Conservation (phyloP, 2,888 invertebrate genomes). For the Eupithecia inturbata region DNA sequence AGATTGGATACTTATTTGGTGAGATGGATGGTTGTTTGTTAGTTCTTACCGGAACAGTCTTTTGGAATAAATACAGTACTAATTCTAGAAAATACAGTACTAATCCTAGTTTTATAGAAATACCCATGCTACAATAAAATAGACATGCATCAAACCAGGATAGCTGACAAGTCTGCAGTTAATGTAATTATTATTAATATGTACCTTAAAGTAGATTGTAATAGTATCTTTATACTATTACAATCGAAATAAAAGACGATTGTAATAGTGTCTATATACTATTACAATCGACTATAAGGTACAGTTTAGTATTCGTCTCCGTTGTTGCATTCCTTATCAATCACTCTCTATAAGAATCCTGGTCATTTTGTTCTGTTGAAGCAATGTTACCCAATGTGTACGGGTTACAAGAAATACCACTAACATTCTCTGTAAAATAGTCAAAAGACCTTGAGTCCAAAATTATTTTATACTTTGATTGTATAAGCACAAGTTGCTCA, state of each 20-base stretch:
- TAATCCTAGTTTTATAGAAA: neutral
- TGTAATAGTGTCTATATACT: too few species aligned
- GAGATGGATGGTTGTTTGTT: neutral
- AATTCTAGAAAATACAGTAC: neutral
- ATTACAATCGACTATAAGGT: neutral
- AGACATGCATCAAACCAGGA: neutral
- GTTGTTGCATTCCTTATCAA: neutral
- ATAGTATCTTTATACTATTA: too few species aligned
- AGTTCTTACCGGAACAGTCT: neutral
- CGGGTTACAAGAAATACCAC: slow-evolving; percentile 17
- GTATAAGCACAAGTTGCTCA: slow-evolving; percentile 15
- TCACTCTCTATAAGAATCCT: neutral
- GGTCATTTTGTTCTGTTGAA: neutral
- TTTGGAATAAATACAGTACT: neutral
- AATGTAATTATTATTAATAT: neutral
- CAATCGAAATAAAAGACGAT: too few species aligned
- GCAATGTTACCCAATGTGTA: neutral
- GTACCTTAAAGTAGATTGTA: too few species aligned
- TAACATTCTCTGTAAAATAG: slow-evolving; percentile 24
- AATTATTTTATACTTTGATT: neutral
- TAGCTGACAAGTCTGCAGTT: neutral
- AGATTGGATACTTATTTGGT: neutral
- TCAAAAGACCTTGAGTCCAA: slow-evolving; percentile 3
- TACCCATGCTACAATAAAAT: neutral
- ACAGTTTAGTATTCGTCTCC: neutral